Percentiles rank a stretch among this genome's conserved stretches.
Conservation (phyloP, 1,140 invertebrate genomes). For the Ectropis grisescens region DNA sequence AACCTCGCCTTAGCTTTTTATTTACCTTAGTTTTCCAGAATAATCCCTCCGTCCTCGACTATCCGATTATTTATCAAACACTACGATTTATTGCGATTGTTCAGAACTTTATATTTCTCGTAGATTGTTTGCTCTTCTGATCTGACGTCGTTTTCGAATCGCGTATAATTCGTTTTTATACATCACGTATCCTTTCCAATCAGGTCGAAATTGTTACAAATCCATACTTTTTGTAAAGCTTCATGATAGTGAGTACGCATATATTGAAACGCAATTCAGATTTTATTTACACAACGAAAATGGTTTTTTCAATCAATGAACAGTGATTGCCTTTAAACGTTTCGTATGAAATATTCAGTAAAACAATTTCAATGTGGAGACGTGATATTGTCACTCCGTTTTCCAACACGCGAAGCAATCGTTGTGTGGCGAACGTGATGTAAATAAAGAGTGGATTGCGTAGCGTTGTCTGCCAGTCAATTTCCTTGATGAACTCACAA, state of each 20-base stretch:
- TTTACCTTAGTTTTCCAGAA: not conserved
- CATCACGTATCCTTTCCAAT: too few species aligned
- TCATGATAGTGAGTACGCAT: too few species aligned
- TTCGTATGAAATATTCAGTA: too few species aligned
- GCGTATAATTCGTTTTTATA: constrained; percentile 20
- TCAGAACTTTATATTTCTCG: too few species aligned
- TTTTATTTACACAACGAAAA: too few species aligned
- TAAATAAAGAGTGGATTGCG: constrained; percentile 34
- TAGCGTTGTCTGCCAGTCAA: constrained; percentile 47
- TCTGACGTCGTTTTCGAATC: constrained; percentile 1
- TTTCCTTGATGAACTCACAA: constrained; percentile 60
- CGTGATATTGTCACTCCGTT: constrained; percentile 13
- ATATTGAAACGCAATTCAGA: too few species aligned
- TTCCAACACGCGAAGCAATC: constrained; percentile 17
- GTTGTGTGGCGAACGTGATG: constrained; percentile 21
- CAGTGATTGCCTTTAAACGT: too few species aligned
- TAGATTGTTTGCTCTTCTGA: too few species aligned
- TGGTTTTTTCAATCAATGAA: too few species aligned
- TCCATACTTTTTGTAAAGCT: too few species aligned
- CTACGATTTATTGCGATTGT: constrained; percentile 31
- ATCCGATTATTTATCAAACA: constrained; percentile 29
- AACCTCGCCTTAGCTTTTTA: too few species aligned
- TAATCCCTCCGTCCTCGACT: not conserved
- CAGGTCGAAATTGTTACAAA: too few species aligned
- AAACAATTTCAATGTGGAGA: not conserved